Percentiles rank a stretch among this genome's conserved stretches.
These are phyloP conservation scores for Mesochorus sp. DNA, from an alignment of 2,888 invertebrate genomes.

Conservation along the genomic window DNA sequence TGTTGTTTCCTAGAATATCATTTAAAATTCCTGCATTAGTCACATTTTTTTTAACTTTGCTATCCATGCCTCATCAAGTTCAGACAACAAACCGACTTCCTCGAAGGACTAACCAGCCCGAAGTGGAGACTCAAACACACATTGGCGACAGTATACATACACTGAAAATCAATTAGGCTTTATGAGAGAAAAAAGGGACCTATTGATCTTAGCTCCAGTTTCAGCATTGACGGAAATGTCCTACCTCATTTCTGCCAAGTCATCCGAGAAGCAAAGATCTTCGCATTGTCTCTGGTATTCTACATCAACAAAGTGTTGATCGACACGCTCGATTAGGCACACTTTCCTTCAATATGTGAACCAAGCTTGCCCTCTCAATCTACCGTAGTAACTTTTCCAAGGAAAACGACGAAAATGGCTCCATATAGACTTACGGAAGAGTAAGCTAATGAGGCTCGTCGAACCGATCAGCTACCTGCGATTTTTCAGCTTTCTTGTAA, in stretches of 20 bases:
- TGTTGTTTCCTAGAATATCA: no score
- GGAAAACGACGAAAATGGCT: not conserved
- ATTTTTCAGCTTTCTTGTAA: not conserved
- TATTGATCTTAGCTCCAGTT: conserved; percentile 47
- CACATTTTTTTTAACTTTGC: not conserved
- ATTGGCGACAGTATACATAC: not conserved
- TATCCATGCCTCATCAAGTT: not conserved
- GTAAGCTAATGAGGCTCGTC: not conserved
- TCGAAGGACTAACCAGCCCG: conserved; percentile 24
- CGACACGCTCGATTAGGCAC: conserved; percentile 45
- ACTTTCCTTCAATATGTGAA: conserved; percentile 36
- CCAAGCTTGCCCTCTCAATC: not conserved
- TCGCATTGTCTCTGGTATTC: conserved; percentile 27
- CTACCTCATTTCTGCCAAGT: conserved; percentile 21
- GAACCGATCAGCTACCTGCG: conserved; percentile 22
- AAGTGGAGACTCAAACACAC: conserved; percentile 36
- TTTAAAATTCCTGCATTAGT: not conserved
- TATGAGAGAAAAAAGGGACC: conserved; percentile 11
- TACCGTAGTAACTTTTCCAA: not conserved
- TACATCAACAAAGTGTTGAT: conserved; percentile 18
- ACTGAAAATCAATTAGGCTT: conserved; percentile 7
- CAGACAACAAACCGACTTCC: conserved; percentile 9
- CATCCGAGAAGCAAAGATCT: conserved; percentile 26
- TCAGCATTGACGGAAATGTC: conserved; percentile 50
- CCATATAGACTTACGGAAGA: conserved; percentile 1